phyloP scores from a whole-genome alignment of 2,797 vertebrate genomes.

The Poeciliopsis presidionis region DNA sequence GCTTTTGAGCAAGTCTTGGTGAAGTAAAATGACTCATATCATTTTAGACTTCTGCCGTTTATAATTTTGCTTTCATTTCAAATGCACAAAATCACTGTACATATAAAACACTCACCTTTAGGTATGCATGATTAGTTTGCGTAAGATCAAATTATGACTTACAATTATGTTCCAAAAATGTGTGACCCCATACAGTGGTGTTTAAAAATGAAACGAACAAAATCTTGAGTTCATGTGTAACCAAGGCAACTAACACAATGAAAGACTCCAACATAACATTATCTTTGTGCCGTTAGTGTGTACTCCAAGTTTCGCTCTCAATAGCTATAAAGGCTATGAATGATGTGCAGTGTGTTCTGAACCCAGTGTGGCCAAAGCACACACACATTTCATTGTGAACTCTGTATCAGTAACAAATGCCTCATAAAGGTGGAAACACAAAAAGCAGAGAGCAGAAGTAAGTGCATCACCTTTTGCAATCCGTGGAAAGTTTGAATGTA shows the following conservation, averaged over 20 bases:
- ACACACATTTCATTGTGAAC: neutral
- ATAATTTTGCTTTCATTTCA: neutral
- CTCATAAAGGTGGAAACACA: neutral
- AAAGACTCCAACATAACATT: neutral
- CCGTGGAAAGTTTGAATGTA: neutral
- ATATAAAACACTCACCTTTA: neutral
- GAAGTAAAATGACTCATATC: neutral
- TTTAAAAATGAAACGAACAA: neutral
- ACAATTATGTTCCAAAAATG: neutral
- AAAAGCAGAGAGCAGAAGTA: neutral
- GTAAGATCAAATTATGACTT: neutral
- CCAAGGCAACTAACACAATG: conserved; percentile 2
- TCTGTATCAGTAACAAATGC: neutral
- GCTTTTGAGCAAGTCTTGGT: neutral
- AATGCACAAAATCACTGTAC: neutral
- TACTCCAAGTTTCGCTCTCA: neutral
- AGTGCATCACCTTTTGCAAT: neutral
- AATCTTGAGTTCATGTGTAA: neutral
- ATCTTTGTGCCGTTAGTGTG: neutral
- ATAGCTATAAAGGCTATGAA: neutral
- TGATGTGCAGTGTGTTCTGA: neutral
- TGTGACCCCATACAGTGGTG: conserved; percentile 1
- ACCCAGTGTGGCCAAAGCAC: neutral
- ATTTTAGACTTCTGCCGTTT: neutral
- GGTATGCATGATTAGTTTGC: neutral